phyloP scores from a whole-genome alignment of 2,113 vertebrate genomes.

The Rhipidura dahli region DNA sequence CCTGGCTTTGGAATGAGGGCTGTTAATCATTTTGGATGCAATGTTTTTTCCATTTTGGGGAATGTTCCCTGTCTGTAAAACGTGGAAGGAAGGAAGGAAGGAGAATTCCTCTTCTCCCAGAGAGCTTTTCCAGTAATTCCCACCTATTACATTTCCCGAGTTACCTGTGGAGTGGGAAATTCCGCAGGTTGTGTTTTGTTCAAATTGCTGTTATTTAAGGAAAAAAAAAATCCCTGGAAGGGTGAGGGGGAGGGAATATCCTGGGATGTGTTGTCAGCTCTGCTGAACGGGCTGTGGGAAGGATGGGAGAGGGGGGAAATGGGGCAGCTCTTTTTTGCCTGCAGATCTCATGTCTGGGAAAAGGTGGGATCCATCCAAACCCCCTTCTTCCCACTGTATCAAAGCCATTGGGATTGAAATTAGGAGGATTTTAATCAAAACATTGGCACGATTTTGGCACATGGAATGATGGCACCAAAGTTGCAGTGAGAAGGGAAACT shows the following conservation, averaged over 20 bases:
- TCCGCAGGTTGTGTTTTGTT: neutral
- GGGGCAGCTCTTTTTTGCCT: neutral
- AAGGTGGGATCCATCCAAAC: neutral
- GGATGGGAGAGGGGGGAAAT: neutral
- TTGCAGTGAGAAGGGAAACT: neutral
- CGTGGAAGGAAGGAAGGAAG: neutral
- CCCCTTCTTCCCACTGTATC: neutral
- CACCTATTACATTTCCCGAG: neutral
- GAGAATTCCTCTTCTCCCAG: neutral
- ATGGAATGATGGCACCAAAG: rapidly evolving
- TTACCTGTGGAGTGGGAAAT: neutral
- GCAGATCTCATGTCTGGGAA: neutral
- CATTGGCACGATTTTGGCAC: rapidly evolving
- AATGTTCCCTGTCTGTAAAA: neutral
- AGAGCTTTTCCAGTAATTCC: neutral
- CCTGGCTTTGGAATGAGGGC: rapidly evolving
- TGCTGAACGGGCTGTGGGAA: neutral
- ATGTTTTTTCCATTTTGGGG: neutral
- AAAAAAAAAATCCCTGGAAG: neutral
- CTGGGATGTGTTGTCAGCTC: neutral
- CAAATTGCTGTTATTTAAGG: neutral
- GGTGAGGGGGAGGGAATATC: neutral
- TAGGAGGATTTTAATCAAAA: neutral
- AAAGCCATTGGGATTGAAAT: neutral
- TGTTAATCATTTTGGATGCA: neutral